Evolutionary conservation across 1,140 invertebrate genomes (phyloP), one percentile per base, ranked within the genome.

Genomic region (Aphidius gifuensis): DNA sequence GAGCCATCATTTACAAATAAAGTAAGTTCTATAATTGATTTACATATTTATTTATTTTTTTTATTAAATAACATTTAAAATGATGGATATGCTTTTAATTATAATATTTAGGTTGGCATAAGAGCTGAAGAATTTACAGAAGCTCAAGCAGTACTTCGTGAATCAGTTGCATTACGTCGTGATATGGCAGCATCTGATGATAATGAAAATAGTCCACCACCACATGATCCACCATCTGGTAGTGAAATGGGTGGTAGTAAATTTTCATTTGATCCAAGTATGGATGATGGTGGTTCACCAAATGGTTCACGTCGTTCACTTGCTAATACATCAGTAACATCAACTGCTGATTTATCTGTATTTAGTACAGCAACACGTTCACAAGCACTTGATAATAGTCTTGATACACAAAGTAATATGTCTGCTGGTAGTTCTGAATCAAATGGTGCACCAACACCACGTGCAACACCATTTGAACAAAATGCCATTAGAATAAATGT

Each of bases 321-420:
- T 44, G 90, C 90, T 9, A 90, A 91, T 67, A 93, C 91, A 4
- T 91, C 89, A 58, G 88, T 91, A 21, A 92, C 90, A 1, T 92
- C 91, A 9, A 92, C 90, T 5, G 90, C 90, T 3, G 90, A 92
- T 75, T 78, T 92, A 23, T 91, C 89, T 62, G 88, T 91, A 50
- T 89, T 92, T 76, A 92, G 90, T 43, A 88, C 88, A 63, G 81
- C 84, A 7, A 89, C 88, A 4, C 82, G 88, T 59, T 90, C 88
- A 2, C 88, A 89, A 70, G 88, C 86, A 7, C 84, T 87, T 49
- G 87, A 89, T 71, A 90, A 90, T 76, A 88, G 87, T 66, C 80
- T 88, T 47, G 88, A 90, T 75, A 88, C 88, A 8, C 88, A 90
- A 74, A 89, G 87, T 75, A 88, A 87, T 75, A 84, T 88, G 67